phyloP scores from a whole-genome alignment of 1,140 invertebrate species.

The Fopius arisanus region DNA sequence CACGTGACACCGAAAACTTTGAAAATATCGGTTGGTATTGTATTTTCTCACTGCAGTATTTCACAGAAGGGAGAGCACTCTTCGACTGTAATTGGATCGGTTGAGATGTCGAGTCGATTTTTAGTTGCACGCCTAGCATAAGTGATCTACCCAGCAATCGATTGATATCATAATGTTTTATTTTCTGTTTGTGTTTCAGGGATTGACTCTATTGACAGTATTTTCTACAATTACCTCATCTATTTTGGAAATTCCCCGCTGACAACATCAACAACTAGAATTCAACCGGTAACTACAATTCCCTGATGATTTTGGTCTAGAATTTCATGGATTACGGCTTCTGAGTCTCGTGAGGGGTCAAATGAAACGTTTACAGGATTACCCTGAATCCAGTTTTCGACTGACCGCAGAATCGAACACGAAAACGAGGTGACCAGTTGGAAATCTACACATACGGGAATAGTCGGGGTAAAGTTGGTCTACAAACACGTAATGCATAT shows the following conservation, averaged over 20 bases:
- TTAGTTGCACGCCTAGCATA: too few relatives aligned
- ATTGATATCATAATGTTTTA: too few relatives aligned
- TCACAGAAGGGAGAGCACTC: neutral
- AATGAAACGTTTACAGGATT: constrained; percentile 25
- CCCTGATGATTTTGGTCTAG: neutral
- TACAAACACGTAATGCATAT: constrained; percentile 17
- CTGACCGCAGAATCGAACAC: constrained; percentile 26
- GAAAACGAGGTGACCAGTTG: constrained; percentile 20
- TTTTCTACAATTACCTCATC: neutral
- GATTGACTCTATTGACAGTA: neutral
- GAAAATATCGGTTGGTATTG: constrained; percentile 1
- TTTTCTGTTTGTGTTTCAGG: too few relatives aligned
- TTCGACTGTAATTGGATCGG: neutral
- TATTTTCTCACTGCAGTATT: neutral
- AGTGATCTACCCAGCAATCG: too few relatives aligned
- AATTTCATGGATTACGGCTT: neutral
- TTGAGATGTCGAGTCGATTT: neutral
- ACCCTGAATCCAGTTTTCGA: constrained; percentile 20
- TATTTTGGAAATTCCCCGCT: neutral
- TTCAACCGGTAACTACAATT: neutral
- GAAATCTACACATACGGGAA: constrained; percentile 4
- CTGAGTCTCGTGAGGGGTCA: neutral
- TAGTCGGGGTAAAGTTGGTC: constrained; percentile 15
- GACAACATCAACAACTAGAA: constrained; percentile 9
- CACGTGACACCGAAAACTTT: neutral